Evolutionary conservation across 2,888 invertebrate species (phyloP), one percentile per base, ranked within the genome.

Genomic region (Trichogramma dendrolimi): DNA sequence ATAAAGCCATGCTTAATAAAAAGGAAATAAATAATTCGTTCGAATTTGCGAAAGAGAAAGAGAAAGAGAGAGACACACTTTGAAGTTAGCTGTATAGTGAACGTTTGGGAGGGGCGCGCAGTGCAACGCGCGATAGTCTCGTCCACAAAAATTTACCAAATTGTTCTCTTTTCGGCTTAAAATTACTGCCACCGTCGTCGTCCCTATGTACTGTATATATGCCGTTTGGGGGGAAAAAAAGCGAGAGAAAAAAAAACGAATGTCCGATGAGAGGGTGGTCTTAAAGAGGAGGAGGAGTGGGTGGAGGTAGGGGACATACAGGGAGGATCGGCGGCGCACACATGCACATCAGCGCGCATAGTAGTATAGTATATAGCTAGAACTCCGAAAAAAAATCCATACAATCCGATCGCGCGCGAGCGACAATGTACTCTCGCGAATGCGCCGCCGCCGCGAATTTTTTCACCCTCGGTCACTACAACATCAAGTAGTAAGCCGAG

Each of bases 341-440:
- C 70, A 69, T 71, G 72, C 71, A 71, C 73, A 73, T 73, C 71
- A 27, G 27, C 27, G 27, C 27, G 27, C 27, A 27, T 27, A 27
- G 27, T 27, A 27, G 27, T 27, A 27, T 27, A 27, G 2, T 27
- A 27, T 27, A 27, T 27, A 27, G 27, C 27, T 27, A 27, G 27
- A 27, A 27, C 27, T 27, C 72, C 72, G 74, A 73, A 75, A 76
- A 77, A 78, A 78, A 78, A 78, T 78, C 78, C 78, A 78, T 78
- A 78, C 77, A 77, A 78, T 77, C 78, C 74, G 75, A 78, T 78
- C 75, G 71, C 72, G 76, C 75, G 76, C 76, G 77, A 75, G 71
- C 62, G 72, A 77, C 76, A 78, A 78, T 78, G 75, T 78, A 74
- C 76, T 74, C 73, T 75, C 76, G 75, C 74, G 75, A 76, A 74